phyloP scores from a whole-genome alignment of 2,888 invertebrate species.

The Himalopsyche anomala region DNA sequence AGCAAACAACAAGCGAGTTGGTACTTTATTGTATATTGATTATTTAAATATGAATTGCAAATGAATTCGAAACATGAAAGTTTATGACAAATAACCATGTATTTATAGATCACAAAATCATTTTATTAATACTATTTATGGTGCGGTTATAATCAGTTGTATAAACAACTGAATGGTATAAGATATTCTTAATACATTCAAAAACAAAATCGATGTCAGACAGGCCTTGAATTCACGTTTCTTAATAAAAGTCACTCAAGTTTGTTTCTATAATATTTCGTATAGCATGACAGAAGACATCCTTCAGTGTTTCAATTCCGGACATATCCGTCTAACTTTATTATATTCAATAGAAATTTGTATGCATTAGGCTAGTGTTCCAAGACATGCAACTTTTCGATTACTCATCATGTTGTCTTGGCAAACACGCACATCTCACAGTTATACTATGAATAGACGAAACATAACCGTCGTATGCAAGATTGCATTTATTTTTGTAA shows the following conservation, averaged over 20 bases:
- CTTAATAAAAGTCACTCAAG: slow-evolving; percentile 25
- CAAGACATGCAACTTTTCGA: slow-evolving; percentile 7
- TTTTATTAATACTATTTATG: too few species aligned
- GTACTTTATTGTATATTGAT: too few species aligned
- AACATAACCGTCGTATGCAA: background rate
- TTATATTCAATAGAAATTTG: slow-evolving; percentile 11
- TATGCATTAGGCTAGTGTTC: slow-evolving; percentile 3
- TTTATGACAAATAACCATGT: too few species aligned
- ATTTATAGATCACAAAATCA: too few species aligned
- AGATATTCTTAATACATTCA: background rate
- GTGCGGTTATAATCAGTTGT: too few species aligned
- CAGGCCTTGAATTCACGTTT: slow-evolving; percentile 25
- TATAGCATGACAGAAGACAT: slow-evolving; percentile 2
- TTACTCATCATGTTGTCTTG: background rate
- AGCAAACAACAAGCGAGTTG: too few species aligned
- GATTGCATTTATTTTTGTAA: background rate
- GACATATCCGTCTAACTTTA: background rate
- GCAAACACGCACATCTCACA: background rate
- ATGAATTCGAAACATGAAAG: too few species aligned
- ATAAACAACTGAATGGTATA: background rate
- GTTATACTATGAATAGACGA: background rate
- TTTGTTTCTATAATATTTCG: background rate
- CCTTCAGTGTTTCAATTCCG: slow-evolving; percentile 38
- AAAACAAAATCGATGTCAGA: slow-evolving; percentile 17
- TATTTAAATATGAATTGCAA: too few species aligned